Conservation (phyloP, 1,140 invertebrate genomes). For the Aphelinus certus region DNA sequence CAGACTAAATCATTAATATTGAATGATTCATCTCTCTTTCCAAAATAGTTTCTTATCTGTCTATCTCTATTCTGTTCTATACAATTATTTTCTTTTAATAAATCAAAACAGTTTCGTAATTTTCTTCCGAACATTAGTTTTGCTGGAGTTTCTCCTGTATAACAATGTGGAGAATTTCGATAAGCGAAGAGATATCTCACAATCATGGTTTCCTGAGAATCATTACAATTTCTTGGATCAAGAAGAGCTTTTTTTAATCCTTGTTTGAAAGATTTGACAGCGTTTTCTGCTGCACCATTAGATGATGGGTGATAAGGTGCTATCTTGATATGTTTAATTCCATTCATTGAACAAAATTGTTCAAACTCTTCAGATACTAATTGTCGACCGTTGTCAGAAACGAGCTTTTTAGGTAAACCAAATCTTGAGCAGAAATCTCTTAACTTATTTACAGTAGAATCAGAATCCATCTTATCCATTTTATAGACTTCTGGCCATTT, state of each 20-base stretch:
- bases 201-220: background rate
- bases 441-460: slow-evolving; percentile 41
- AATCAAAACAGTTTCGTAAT: slow-evolving; percentile 38
- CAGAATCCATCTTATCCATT: slow-evolving; percentile 26
- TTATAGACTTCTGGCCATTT: slow-evolving; percentile 5
- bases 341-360: slow-evolving; percentile 46
- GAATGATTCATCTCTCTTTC: slow-evolving; percentile 4
- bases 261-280: slow-evolving; percentile 50
- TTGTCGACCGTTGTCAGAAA: slow-evolving; percentile 46
- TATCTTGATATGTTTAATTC: slow-evolving; percentile 42
- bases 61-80: background rate
- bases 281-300: slow-evolving; percentile 52
- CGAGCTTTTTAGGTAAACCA: slow-evolving; percentile 43
- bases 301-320: slow-evolving; percentile 49
- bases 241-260: slow-evolving; percentile 41
- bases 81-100: slow-evolving; percentile 25
- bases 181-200: slow-evolving; percentile 41
- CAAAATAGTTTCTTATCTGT: slow-evolving; percentile 3
- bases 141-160: slow-evolving; percentile 41
- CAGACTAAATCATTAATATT: background rate
- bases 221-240: slow-evolving; percentile 4
- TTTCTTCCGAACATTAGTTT: slow-evolving; percentile 39
- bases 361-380: slow-evolving; percentile 45
- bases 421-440: slow-evolving; percentile 47
- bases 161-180: slow-evolving; percentile 37